Evolutionary conservation across 2,113 vertebrate species (phyloP).

Genomic region (Orthonyx spaldingii): DNA sequence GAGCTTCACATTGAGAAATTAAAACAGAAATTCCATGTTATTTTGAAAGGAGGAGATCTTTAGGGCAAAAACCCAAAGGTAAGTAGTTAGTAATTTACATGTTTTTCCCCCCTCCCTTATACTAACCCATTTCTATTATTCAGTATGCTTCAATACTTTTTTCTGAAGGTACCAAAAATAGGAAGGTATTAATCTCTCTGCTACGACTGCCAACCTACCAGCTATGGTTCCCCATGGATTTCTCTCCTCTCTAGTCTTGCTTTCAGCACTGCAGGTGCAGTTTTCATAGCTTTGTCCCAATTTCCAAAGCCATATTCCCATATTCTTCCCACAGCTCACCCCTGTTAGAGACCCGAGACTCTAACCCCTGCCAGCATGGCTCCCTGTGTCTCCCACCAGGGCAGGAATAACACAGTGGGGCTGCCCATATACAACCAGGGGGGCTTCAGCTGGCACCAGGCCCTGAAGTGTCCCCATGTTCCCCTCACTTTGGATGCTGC

Average conservation of each 20-base stretch:
- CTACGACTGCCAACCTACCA: neutral
- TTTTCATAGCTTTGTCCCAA: neutral
- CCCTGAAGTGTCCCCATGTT: neutral
- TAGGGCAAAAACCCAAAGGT: neutral
- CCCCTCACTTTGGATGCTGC: fast-evolving
- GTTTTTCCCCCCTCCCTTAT: neutral
- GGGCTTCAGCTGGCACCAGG: fast-evolving
- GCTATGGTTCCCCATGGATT: neutral
- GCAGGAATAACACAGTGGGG: neutral
- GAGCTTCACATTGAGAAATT: neutral
- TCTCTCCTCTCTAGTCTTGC: neutral
- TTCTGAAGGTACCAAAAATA: neutral
- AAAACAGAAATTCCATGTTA: neutral
- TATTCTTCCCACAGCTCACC: neutral
- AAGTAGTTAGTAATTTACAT: neutral
- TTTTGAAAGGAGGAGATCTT: neutral
- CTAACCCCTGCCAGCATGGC: fast-evolving
- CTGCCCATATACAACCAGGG: fast-evolving
- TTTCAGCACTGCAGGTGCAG: neutral
- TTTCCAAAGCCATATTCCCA: neutral
- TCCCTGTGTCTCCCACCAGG: neutral
- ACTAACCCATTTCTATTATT: neutral
- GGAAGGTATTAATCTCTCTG: neutral
- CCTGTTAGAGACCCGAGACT: neutral
- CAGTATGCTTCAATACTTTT: neutral